Evolutionary conservation across 2,888 invertebrate genomes (phyloP), one percentile per base, ranked within the genome.

Genomic region (Zonitis immaculata): DNA sequence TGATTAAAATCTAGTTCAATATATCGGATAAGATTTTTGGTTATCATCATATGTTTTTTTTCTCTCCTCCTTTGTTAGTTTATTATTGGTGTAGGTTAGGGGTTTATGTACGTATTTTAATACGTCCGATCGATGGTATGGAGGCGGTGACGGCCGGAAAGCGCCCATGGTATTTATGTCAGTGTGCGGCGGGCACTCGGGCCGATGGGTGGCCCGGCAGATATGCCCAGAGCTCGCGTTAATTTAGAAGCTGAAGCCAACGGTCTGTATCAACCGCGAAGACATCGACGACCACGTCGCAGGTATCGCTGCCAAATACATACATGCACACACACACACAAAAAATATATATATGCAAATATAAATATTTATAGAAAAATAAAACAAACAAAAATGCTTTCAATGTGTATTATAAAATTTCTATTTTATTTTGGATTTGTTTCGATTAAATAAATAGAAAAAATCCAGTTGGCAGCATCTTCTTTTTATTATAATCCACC

Each of bases 141-240:
- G 58, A 49, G 59, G 53, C 54, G 59, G 62, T 49, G 54, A 35
- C 49, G 42, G 43, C 43, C 56, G 58, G 57, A 57, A 49, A 52
- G 59, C 61, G 56, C 30, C 53, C 50, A 48, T 26, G 48, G 16
- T 35, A 46, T 42, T 53, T n/a, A 42, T 56, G 58, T 55, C 59
- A 68, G 68, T 68, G 66, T 61, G 66, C 63, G 66, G 59, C 61
- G 63, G 66, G 66, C 66, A 60, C 62, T 66, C 66, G 66, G 67
- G 66, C 68, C 66, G 67, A 68, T 68, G 68, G 68, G 68, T 61
- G 67, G 67, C 67, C 68, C 66, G 64, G 66, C 63, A 57, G 66
- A 64, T 58, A 68, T 68, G 68, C 68, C 67, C 58, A 65, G 66
- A 67, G 66, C 68, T 60, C 67, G 68, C 59, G 68, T 64, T 56